Evolutionary conservation across 2,113 vertebrate species (phyloP).

Genomic region (Datnioides undecimradiatus): DNA sequence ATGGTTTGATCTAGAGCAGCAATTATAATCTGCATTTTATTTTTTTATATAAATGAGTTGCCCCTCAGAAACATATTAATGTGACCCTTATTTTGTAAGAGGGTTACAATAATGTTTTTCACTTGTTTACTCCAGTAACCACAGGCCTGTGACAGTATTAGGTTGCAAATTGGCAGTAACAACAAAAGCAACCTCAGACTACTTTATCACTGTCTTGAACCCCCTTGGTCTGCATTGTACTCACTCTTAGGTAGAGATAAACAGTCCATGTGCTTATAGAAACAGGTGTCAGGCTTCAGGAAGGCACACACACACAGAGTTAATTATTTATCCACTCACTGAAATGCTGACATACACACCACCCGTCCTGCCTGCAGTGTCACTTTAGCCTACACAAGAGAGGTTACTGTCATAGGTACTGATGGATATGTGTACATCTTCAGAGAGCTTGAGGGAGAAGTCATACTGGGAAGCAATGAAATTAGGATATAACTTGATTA

Average conservation of each 20-base stretch:
- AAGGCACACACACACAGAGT: constrained; percentile 56
- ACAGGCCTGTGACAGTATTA: constrained; percentile 22
- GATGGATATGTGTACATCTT: constrained; percentile 15
- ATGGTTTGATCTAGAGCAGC: not conserved
- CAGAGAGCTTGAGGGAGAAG: not conserved
- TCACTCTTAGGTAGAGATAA: constrained; percentile 64
- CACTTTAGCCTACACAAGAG: constrained; percentile 50
- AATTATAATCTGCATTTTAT: not conserved
- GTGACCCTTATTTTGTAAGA: not conserved
- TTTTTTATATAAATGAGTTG: not conserved
- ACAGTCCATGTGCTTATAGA: constrained; percentile 72
- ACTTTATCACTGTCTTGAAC: constrained; percentile 27
- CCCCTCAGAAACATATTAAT: not conserved
- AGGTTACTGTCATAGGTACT: constrained; percentile 28
- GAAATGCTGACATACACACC: constrained; percentile 76
- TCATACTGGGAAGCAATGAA: not conserved
- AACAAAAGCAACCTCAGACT: constrained; percentile 60
- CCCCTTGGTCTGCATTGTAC: constrained; percentile 51
- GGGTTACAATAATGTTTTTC: not conserved
- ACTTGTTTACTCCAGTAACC: not conserved
- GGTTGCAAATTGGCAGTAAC: constrained; percentile 44
- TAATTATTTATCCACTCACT: constrained; percentile 76
- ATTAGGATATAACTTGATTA: not conserved
- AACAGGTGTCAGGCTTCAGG: constrained; percentile 81
- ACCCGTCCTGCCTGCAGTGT: constrained; percentile 63